Conservation (phyloP, 2,113 vertebrate genomes). For the Anguilla japonica region DNA sequence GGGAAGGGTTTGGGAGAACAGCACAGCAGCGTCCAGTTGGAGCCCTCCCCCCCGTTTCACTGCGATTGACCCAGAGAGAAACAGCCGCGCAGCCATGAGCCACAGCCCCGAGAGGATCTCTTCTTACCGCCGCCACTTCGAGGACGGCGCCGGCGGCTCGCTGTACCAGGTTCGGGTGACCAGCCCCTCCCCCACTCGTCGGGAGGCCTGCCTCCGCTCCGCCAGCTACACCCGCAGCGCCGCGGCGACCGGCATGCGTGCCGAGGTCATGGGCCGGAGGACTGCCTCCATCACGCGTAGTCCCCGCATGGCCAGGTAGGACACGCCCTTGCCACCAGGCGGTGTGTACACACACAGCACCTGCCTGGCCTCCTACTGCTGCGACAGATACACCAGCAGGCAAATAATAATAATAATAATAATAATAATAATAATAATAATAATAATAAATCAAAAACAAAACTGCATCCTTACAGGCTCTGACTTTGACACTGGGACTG, state of each 20-base stretch:
- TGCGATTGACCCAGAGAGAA: not conserved
- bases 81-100: slow-evolving; percentile 57
- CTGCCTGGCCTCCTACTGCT: not conserved
- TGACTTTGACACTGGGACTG: not conserved
- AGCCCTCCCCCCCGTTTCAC: not conserved
- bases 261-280: slow-evolving; percentile 58
- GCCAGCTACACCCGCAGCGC: slow-evolving; percentile 52
- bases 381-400: not conserved
- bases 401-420: too few relatives aligned
- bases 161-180: slow-evolving; percentile 68
- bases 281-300: slow-evolving; percentile 58
- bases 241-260: slow-evolving; percentile 41
- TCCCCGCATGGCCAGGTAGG: slow-evolving; percentile 61
- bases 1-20: not conserved
- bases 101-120: slow-evolving; percentile 71
- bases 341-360: too few relatives aligned
- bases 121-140: slow-evolving; percentile 72
- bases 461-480: too few relatives aligned
- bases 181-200: slow-evolving; percentile 67
- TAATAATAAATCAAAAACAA: too few relatives aligned
- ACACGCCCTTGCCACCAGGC: not conserved
- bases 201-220: slow-evolving; percentile 51
- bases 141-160: slow-evolving; percentile 57
- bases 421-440: too few relatives aligned
- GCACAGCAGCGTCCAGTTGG: slow-evolving; percentile 43